These are phyloP conservation scores for Laupala kohalensis DNA, from an alignment of 1,140 invertebrate genomes.

Conservation along the genomic window DNA sequence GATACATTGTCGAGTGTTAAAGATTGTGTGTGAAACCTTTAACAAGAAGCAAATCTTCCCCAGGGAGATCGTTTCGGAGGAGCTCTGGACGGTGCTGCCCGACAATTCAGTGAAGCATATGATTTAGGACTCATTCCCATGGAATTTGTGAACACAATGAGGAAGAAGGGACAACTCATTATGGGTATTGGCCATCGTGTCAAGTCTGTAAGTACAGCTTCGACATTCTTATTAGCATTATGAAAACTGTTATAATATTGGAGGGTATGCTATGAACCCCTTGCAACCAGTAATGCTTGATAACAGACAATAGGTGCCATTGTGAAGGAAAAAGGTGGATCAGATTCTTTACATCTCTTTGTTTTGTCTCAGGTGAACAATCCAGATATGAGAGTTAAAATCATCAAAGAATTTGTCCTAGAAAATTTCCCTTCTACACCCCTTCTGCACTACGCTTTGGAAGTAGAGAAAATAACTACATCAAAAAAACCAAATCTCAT, in stretches of 20 bases:
- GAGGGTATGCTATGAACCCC: no score
- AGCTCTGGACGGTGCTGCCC: conserved; percentile 89
- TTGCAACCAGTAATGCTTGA: no score
- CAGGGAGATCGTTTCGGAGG: conserved; percentile 97
- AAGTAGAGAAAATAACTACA: conserved; percentile 98
- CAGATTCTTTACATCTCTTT: no score
- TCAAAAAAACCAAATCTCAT: conserved; percentile 99
- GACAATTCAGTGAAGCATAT: conserved; percentile 91
- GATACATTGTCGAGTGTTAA: no score
- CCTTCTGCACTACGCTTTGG: conserved; percentile 84
- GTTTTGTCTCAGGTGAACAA: conserved; percentile 71
- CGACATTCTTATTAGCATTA: not conserved
- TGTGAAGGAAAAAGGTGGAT: no score
- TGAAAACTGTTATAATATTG: not conserved
- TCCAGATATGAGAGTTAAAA: conserved; percentile 93
- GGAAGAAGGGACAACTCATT: conserved; percentile 93
- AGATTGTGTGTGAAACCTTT: no score
- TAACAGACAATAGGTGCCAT: no score
- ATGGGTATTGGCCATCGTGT: conserved; percentile 99
- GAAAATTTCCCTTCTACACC: conserved; percentile 88
- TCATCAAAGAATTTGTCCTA: conserved; percentile 91
- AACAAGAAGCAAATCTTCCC: no score
- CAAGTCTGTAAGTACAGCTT: conserved; percentile 57
- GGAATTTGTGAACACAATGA: conserved; percentile 97
- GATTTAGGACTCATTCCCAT: conserved; percentile 88